phyloP scores from a whole-genome alignment of 2,797 vertebrate genomes.

The Eidolon dupreanum region DNA sequence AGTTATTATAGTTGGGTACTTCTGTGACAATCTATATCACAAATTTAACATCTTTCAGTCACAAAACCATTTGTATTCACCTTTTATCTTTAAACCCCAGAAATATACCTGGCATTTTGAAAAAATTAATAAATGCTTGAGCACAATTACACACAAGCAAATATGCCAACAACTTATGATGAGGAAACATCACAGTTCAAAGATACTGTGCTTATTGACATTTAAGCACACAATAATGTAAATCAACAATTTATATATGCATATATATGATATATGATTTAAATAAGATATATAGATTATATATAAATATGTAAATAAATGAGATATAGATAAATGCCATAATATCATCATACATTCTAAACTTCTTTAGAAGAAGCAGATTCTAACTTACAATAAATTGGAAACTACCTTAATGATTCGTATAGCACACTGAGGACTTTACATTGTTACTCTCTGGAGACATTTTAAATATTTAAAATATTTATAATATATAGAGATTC shows the following conservation, averaged over 20 bases:
- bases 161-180: neutral
- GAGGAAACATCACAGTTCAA: neutral
- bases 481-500: neutral
- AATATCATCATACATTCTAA: neutral
- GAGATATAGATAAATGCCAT: neutral
- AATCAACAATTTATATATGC: neutral
- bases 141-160: neutral
- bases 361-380: neutral
- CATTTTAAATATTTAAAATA: neutral
- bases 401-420: neutral
- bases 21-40: neutral
- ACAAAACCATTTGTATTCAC: neutral
- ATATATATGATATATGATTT: neutral
- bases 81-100: neutral
- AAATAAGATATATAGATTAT: neutral
- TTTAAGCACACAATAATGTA: neutral
- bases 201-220: neutral
- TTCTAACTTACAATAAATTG: neutral
- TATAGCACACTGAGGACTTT: neutral
- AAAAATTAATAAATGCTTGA: neutral
- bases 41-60: neutral
- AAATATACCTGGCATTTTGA: neutral
- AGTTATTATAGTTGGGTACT: neutral
- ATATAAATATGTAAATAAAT: neutral
- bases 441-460: neutral